These are phyloP conservation scores for Glomeris maerens DNA, from an alignment of 1,140 invertebrate genomes.

Conservation along the genomic window DNA sequence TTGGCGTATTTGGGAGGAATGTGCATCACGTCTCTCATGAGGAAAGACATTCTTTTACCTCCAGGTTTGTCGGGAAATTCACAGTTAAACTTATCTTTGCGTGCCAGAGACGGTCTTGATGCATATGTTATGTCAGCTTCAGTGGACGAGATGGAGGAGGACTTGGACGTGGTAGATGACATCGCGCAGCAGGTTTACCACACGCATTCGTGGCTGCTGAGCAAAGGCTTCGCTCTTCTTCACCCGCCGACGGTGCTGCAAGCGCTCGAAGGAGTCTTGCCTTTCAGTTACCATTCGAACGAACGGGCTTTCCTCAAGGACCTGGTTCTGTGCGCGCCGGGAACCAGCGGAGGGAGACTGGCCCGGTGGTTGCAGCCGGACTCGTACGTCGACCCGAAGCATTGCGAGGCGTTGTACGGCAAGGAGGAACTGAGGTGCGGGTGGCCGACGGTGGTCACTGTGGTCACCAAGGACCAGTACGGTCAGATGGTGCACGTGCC, in stretches of 20 bases:
- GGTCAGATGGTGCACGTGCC: slow-evolving; percentile 69
- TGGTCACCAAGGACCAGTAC: slow-evolving; percentile 84
- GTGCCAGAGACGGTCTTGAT: not conserved
- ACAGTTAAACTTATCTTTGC: not conserved
- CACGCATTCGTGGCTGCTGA: slow-evolving; percentile 56
- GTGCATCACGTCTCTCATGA: slow-evolving; percentile 75
- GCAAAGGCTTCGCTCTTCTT: slow-evolving; percentile 78
- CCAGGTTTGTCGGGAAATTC: slow-evolving; percentile 33
- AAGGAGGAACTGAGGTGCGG: slow-evolving; percentile 60
- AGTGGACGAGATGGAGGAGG: slow-evolving; percentile 54
- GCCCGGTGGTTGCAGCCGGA: slow-evolving; percentile 86
- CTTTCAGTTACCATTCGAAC: slow-evolving; percentile 62
- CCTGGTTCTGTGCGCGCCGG: slow-evolving; percentile 68
- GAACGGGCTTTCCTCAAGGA: slow-evolving; percentile 88
- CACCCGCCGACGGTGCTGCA: slow-evolving; percentile 73
- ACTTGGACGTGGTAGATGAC: slow-evolving; percentile 55
- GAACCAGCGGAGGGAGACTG: slow-evolving; percentile 76
- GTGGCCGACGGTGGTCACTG: slow-evolving; percentile 61
- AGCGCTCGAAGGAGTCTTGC: slow-evolving; percentile 74
- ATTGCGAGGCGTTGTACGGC: slow-evolving; percentile 65
- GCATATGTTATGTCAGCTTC: slow-evolving; percentile 18
- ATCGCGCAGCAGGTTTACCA: slow-evolving; percentile 47
- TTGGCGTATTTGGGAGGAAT: slow-evolving; percentile 77
- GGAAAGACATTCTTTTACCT: slow-evolving; percentile 63
- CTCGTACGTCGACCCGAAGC: slow-evolving; percentile 71